A percentile compares a stretch with the other conserved stretches of the same genome.
Conservation (phyloP, 2,113 vertebrate species). For the Lichenostomus cassidix region DNA sequence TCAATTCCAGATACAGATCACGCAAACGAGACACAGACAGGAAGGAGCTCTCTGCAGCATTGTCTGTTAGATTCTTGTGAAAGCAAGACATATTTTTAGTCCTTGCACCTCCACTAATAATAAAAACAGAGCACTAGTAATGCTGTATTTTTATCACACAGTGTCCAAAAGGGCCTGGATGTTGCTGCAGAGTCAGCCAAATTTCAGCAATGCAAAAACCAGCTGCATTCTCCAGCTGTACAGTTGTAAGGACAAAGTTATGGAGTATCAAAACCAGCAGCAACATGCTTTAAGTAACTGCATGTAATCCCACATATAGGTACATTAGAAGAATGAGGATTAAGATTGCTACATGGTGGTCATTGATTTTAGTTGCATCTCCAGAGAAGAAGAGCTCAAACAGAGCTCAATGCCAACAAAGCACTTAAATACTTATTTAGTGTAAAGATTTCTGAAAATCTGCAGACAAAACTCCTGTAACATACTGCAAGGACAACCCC, state of each 20-base stretch:
- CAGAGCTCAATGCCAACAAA: not conserved
- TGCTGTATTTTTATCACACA: not conserved
- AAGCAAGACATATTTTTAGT: constrained; percentile 13
- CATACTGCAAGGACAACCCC: not conserved
- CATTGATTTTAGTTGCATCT: not conserved
- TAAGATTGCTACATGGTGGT: not conserved
- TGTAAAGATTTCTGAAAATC: not conserved
- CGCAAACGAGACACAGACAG: not conserved
- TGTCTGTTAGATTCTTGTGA: not conserved
- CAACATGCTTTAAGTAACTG: not conserved
- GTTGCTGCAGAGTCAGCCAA: not conserved
- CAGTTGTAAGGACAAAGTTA: not conserved
- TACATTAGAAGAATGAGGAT: not conserved
- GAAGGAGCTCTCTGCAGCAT: not conserved
- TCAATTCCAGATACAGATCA: not conserved
- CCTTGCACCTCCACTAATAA: constrained; percentile 27
- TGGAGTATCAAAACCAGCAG: not conserved
- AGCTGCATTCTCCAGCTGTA: constrained; percentile 10
- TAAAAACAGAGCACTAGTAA: constrained; percentile 8
- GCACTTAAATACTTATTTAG: not conserved
- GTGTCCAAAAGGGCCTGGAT: constrained; percentile 3
- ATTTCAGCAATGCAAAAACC: constrained; percentile 27
- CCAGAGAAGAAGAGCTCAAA: not conserved
- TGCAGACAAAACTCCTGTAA: not conserved
- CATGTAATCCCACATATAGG: not conserved